phyloP scores from a whole-genome alignment of 2,113 vertebrate species.

The Myxocyprinus asiaticus region DNA sequence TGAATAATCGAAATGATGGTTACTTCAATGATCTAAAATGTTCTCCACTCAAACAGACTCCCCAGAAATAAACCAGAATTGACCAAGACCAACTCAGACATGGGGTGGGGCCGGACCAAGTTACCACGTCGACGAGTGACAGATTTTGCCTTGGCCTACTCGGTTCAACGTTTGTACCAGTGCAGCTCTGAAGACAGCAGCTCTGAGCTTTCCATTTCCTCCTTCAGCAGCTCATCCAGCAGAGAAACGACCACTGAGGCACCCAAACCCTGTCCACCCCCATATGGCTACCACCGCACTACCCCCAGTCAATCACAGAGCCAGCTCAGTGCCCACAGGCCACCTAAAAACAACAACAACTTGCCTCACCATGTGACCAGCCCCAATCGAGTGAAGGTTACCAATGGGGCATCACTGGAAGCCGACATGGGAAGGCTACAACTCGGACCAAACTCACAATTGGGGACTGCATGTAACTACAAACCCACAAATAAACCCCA shows the following conservation, averaged over 20 bases:
- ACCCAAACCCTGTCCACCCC: conserved; percentile 72
- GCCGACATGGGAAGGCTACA: conserved; percentile 61
- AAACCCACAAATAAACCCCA: conserved; percentile 54
- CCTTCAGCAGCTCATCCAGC: conserved; percentile 73
- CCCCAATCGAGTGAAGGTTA: background rate
- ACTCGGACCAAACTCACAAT: conserved; percentile 59
- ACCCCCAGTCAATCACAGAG: conserved; percentile 55
- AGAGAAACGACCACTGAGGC: conserved; percentile 62
- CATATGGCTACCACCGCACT: conserved; percentile 71
- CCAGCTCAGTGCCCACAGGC: conserved; percentile 20
- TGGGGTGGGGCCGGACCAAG: conserved; percentile 68
- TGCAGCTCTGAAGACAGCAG: conserved; percentile 85
- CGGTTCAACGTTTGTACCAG: conserved; percentile 71
- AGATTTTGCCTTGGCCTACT: conserved; percentile 75
- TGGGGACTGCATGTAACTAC: background rate
- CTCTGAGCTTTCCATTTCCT: conserved; percentile 82
- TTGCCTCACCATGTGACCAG: background rate
- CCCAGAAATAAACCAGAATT: conserved; percentile 67
- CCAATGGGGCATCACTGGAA: conserved; percentile 54
- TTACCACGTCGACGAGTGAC: conserved; percentile 73
- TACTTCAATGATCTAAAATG: conserved; percentile 20
- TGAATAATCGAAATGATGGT: too few species aligned
- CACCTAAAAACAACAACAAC: conserved; percentile 33
- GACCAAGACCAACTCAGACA: conserved; percentile 56
- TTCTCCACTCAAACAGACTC: conserved; percentile 63